Base-by-base conservation (phyloP, 2,797 vertebrate genomes). In the Scolopax bukidnonensis region DNA sequence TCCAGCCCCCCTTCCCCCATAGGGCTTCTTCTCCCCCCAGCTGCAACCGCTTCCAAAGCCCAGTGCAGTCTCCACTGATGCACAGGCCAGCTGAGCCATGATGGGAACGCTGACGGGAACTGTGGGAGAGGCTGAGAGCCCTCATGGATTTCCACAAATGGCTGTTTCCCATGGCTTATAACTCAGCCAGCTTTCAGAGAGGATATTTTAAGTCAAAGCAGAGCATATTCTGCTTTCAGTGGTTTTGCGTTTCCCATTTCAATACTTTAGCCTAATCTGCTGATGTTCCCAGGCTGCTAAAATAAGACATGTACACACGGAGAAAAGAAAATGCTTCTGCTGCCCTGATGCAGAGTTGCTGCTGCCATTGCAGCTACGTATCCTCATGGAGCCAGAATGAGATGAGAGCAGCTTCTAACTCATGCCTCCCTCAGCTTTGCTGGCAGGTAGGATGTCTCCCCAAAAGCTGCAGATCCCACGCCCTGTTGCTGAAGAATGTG, bases 11-110 rank as follows among this genome's bases (percentile, higher is more conserved):
- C 11, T 8, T 11, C 33, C 8, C 9, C 9, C 12, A 15, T 0
- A 33, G 21, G 17, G 4, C 11, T 86, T 10, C 18, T 65, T 90
- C 63, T 63, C 17, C 12, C 15, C 2, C 4, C 41, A 54, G 19
- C 27, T 67, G 20, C 33, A 36, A 71, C 40, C 10, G 12, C 20
- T 56, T 76, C 18, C 23, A 85, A 43, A 78, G n/a, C 13, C 51
- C n/a, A 48, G 9, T 27, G 15, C 0, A 0, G 25, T 57, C 71
- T 67, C 75, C 77, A 25, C 18, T 2, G 2, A 3, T 3, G 10
- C 2, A 1, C 32, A 76, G 59, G 11, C 25, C 3, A 1, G 16
- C 25, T 1, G 6, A 60, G 41, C 23, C 2, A 0, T 0, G 0
- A 5, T 56, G 48, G 70, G 75, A 94, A 50, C 0, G 1, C 27